Base-by-base conservation (phyloP, 2,888 invertebrate genomes). In the Drosophila mimetica region DNA sequence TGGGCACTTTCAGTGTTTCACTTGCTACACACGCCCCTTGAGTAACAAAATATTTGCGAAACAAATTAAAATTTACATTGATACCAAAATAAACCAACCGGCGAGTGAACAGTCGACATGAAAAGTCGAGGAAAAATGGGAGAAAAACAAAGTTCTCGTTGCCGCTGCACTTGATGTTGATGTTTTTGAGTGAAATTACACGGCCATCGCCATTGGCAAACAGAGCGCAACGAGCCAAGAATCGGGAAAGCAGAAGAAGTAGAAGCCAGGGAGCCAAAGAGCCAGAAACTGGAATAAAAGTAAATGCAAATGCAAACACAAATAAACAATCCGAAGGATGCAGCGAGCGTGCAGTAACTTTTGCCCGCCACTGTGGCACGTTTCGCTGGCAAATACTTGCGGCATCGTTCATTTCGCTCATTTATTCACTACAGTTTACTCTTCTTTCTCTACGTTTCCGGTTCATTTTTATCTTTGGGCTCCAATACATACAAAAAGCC, bases 61-160 rank as follows among this genome's bases (percentile, higher is more conserved):
- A 78, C 84, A 83, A 83, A 83, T 83, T 83, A 86, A 86, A 83
- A 80, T 83, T 80, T 86, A 86, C 82, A 86, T 80, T 83, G 86
- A 84, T 83, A 83, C 80, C 73, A 67, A 66, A 60, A 48, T 48
- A 63, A 64, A 63, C 22, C 28, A 64, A 22, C 42, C 30, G 52
- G 25, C 47, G 42, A 69, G 22, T 25, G 41, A 59, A 25, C 30
- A 50, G 36, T 25, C 20, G 37, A 46, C 46, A 37, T 28, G 50
- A 63, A 36, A 46, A 16, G 28, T 28, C 6, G 47, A 18, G 55
- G n/a, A n/a, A 6, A 25, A 44, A 22, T n/a, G 25, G 37, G 54
- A 22, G 22, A 22, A 18, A 47, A 50, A 64, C 64, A 63, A 51
- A 64, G 75, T 48, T 58, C 32, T 46, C 34, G 44, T 34, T 51